Base-by-base conservation (phyloP, 2,113 vertebrate genomes). In the Emydura subglobosa region DNA sequence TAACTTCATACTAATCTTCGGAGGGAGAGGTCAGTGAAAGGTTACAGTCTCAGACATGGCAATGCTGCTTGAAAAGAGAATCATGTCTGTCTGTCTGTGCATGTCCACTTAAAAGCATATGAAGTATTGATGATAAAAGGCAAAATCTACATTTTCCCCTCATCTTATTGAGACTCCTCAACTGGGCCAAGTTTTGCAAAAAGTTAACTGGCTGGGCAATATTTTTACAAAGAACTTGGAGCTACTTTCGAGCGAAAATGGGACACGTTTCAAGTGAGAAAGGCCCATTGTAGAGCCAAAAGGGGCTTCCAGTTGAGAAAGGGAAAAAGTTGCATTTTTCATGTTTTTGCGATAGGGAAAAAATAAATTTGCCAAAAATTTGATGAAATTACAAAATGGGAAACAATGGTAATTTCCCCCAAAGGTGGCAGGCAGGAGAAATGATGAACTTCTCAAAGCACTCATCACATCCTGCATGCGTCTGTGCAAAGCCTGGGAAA, bases 1-100 rank as follows among this genome's bases (percentile, higher is more conserved):
- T 98, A 96, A 97, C 96, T 95, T 95, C 90, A 0, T 11, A 79
- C 96, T 97, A 96, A 97, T 96, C 91, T 84, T 49, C 86, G 21
- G 96, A 93, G 89, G 87, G 80, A 3, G 55, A 94, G 96, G 96
- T 97, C 96, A 93, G 91, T 85, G 87, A 93, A 91, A 94, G 96
- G 95, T 68, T 96, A 93, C 89, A 91, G 87, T 78, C 89, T 90
- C 92, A 76, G 95, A 93, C 1, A 76, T 42, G 74, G 74, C 24
- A 76, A 16, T 4, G 24, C 47, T 29, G 21, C 57, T 85, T 87
- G 3, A 85, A n/a, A 42, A 87, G 27, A 54, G 76, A 83, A 31
- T 29, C 76, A 3, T 25, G 87, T 42, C 91, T 4, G 14, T 16
- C 83, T 86, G 83, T 72, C 22, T 94, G 68, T 2, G 25, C 1